Evolutionary conservation across 2,797 vertebrate genomes (phyloP).

Genomic region (Perodicticus potto): DNA sequence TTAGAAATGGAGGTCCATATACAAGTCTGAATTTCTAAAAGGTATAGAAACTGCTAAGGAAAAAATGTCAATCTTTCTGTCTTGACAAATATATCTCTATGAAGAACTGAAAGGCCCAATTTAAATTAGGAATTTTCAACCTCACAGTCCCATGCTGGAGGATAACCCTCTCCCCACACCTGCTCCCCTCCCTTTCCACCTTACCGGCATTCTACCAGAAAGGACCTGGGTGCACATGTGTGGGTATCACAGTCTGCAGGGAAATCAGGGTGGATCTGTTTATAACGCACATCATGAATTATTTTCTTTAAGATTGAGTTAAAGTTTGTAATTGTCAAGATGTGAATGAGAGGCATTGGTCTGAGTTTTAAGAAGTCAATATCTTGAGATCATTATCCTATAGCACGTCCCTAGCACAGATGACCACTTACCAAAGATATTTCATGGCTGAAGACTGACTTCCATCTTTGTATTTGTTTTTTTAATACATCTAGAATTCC

Average conservation of each 20-base stretch:
- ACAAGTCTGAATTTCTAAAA: not conserved
- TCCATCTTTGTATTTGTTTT: slow-evolving; percentile 50
- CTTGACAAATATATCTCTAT: not conserved
- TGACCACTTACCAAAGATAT: slow-evolving; percentile 11
- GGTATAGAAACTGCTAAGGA: not conserved
- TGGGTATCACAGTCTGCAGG: not conserved
- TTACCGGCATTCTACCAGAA: not conserved
- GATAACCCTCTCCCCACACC: not conserved
- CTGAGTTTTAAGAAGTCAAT: slow-evolving; percentile 6
- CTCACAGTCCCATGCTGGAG: not conserved
- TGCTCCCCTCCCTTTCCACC: not conserved
- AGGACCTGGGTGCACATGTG: not conserved
- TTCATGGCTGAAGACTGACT: slow-evolving; percentile 35
- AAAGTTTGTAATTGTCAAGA: not conserved
- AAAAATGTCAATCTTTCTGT: not conserved
- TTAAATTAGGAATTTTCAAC: slow-evolving; percentile 27
- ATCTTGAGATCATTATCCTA: not conserved
- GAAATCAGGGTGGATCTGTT: not conserved
- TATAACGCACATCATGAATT: not conserved
- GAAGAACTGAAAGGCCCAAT: not conserved
- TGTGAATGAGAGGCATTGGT: not conserved
- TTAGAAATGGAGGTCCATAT: not conserved
- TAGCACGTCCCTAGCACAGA: not conserved
- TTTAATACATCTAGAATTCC: slow-evolving; percentile 16
- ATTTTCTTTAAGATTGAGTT: not conserved